These are phyloP conservation scores for Sminthurinus aureus DNA, from an alignment of 2,888 invertebrate genomes.

Conservation along the genomic window DNA sequence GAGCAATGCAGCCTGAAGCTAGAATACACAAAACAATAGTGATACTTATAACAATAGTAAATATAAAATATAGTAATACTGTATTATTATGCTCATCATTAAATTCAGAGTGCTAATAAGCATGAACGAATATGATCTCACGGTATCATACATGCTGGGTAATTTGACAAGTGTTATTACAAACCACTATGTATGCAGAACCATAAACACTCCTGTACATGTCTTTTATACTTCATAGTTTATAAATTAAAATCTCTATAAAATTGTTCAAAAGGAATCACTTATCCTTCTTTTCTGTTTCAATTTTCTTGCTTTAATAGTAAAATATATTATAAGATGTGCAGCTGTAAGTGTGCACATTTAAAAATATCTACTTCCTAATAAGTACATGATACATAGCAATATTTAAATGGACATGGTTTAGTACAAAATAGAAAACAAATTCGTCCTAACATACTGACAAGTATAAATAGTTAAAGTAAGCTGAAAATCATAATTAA, in stretches of 20 bases:
- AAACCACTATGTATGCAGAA: neutral
- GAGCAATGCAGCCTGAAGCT: conserved; percentile 88
- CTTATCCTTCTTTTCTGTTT: neutral
- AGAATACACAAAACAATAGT: conserved; percentile 42
- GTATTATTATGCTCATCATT: conserved; percentile 17
- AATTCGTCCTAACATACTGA: too few species aligned
- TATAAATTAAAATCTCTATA: conserved; percentile 5
- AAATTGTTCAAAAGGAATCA: neutral
- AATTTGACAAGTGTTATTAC: conserved; percentile 8
- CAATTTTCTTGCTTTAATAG: neutral
- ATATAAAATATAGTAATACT: neutral
- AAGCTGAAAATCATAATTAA: too few species aligned
- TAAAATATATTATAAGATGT: neutral
- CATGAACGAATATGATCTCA: conserved; percentile 16
- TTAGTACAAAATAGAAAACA: too few species aligned
- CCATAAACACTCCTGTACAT: neutral
- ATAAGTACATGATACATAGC: too few species aligned
- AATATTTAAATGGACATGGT: too few species aligned
- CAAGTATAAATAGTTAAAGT: too few species aligned
- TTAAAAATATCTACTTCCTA: conserved; percentile 2
- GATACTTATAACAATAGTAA: neutral
- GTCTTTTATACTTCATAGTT: neutral
- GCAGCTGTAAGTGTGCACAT: neutral
- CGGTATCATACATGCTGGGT: neutral
- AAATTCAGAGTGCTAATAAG: neutral